These are phyloP conservation scores for Tachina fera DNA, from an alignment of 2,888 invertebrate species.

Conservation along the genomic window DNA sequence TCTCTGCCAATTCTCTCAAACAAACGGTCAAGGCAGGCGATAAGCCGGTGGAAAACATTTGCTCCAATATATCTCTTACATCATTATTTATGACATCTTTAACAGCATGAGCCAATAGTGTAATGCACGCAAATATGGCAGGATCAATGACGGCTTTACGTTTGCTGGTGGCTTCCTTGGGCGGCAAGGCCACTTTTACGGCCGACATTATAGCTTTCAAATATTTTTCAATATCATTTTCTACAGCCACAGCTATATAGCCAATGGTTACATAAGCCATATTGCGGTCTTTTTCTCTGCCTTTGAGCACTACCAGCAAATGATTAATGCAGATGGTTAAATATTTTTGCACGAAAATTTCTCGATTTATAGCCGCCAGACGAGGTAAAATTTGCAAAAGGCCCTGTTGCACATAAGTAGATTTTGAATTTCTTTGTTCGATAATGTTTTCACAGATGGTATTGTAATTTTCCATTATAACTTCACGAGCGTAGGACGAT, in stretches of 20 bases:
- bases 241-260: constrained; percentile 94
- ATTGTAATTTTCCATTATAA: constrained; percentile 92
- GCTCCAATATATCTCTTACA: constrained; percentile 92
- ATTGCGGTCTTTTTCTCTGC: constrained; percentile 92
- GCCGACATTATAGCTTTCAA: constrained; percentile 93
- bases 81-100: constrained; percentile 90
- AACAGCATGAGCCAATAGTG: constrained; percentile 94
- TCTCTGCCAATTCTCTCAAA: constrained; percentile 93
- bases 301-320: constrained; percentile 89
- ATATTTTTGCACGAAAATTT: constrained; percentile 90
- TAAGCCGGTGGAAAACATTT: constrained; percentile 96
- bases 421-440: constrained; percentile 89
- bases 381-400: constrained; percentile 94
- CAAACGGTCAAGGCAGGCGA: constrained; percentile 95
- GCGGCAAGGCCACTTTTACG: constrained; percentile 89
- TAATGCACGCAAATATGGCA: constrained; percentile 96
- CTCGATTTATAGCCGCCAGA: constrained; percentile 95
- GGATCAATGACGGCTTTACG: constrained; percentile 91
- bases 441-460: constrained; percentile 90
- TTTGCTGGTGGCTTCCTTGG: constrained; percentile 90
- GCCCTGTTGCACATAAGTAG: constrained; percentile 92
- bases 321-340: constrained; percentile 90
- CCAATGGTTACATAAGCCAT: constrained; percentile 96
- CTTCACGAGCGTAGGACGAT: constrained; percentile 92
- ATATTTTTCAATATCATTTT: constrained; percentile 90